Percentiles rank a stretch among this genome's conserved stretches.
Conservation (phyloP, 2,888 invertebrate genomes). For the Mechanitis mazaeus region DNA sequence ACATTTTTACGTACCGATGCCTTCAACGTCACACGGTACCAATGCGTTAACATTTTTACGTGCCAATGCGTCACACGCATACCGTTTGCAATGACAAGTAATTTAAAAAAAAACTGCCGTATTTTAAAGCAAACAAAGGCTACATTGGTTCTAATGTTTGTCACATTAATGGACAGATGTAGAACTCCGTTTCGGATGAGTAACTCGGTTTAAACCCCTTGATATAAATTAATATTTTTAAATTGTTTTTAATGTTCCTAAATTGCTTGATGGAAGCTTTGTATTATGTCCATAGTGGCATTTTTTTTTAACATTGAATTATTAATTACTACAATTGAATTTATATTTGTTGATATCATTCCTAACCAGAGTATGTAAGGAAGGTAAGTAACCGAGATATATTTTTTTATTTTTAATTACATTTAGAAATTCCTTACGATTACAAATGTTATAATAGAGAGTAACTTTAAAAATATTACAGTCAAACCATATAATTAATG, state of each 20-base stretch:
- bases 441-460: no score
- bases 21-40: slow-evolving; percentile 14
- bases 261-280: background rate
- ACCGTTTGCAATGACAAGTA: background rate
- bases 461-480: no score
- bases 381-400: no score
- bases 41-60: no score
- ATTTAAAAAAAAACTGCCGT: slow-evolving; percentile 8
- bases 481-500: no score
- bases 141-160: background rate
- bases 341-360: no score
- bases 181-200: slow-evolving; percentile 13
- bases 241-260: slow-evolving; percentile 3
- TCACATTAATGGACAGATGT: slow-evolving; percentile 18
- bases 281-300: no score
- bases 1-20: slow-evolving; percentile 42
- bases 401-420: no score
- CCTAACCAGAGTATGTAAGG: no score
- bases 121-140: background rate
- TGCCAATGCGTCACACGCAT: background rate
- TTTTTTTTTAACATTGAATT: no score
- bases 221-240: slow-evolving; percentile 1
- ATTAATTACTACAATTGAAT: no score
- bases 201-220: slow-evolving; percentile 12
- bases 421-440: no score